Base-by-base conservation (phyloP, 1,140 invertebrate genomes). In the Mya arenaria region DNA sequence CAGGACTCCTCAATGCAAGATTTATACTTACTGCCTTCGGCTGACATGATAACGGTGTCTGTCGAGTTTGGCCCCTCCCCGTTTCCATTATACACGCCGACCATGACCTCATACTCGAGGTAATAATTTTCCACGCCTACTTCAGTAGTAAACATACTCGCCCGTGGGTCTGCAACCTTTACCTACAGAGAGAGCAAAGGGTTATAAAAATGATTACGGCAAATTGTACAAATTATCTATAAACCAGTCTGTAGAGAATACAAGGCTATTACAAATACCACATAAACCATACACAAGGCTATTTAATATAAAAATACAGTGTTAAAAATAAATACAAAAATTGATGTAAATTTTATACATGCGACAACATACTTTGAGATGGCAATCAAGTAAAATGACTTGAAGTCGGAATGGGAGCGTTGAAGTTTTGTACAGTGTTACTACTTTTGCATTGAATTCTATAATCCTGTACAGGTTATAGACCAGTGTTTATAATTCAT, bases 91-190 rank as follows among this genome's bases (percentile, higher is more conserved):
- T 96, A 91, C 73, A 95, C 94, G 88, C 95, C 95, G 23, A 99
- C 96, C 94, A 96, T 97, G 0, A 99, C 97, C 89, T 98, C 95
- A 90, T 99, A 99, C 84, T 96, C 93, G 0, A 96, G 97, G 85
- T 97, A 99, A 90, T 96, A 99, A 89, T 89, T 88, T 95, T 96
- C 75, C 71, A 96, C 95, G 71, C 96, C 94, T 0, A 98, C 96
- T 4, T 78, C 15, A 36, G 68, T 36, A 6, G 74, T 69, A 58
- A 77, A 81, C 28, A 62, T 48, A 44, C 56, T 75, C 4, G 32
- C 36, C 3, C 68, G 62, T 25, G 44, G 32, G 8, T 74, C 86
- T 10, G 55, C 1, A 4, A 86, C 30, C 19, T 74, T 60, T 56
- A 48, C 66, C 84, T 86, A 63, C 0, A 71, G 30, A 32, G 30